Base-by-base conservation (phyloP, 2,888 invertebrate species). In the Rhodophaea formosa region DNA sequence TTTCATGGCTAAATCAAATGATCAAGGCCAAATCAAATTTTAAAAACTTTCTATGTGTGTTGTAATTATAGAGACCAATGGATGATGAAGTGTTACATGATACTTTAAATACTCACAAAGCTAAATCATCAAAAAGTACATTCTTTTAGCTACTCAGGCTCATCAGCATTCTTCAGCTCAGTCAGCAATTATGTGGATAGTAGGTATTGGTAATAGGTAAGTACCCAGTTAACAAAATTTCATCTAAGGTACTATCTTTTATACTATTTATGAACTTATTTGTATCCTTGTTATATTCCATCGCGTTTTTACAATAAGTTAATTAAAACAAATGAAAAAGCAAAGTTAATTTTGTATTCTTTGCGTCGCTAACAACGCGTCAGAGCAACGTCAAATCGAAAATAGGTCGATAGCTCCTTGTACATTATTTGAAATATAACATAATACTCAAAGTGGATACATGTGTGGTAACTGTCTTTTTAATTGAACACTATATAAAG, bases 351-450 rank as follows among this genome's bases (percentile, higher is more conserved):
- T 14, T 16, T 30, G 16, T 51, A 12, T 53, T 23, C 43, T 62
- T 68, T 63, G 60, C 66, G 67, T 75, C 71, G 72, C 70, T 73
- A 80, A 76, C 79, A 87, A 86, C 87, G 86, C 88, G 85, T 86
- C 86, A 84, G 80, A 82, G 79, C 83, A 80, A 84, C 87, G 88
- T 88, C 88, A 86, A 78, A 74, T 69, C 76, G 77, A 79, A 84
- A 81, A 84, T 87, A 88, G 86, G 88, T 88, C 88, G 86, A 73
- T 75, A 71, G 59, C 46, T 54, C 23, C 58, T 55, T 30, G 16
- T 8, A 14, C 6, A 15, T 6, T 10, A 12, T 12, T 49, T n/a
- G 29, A 8, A n/a, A 7, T 12, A 32, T 30, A 14, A 8, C 14
- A 3, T n/a, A 15, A 7, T 5, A 44, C 16, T 16, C 8, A 44